phyloP scores from a whole-genome alignment of 2,797 vertebrate species.

The Adrianichthys oophorus region DNA sequence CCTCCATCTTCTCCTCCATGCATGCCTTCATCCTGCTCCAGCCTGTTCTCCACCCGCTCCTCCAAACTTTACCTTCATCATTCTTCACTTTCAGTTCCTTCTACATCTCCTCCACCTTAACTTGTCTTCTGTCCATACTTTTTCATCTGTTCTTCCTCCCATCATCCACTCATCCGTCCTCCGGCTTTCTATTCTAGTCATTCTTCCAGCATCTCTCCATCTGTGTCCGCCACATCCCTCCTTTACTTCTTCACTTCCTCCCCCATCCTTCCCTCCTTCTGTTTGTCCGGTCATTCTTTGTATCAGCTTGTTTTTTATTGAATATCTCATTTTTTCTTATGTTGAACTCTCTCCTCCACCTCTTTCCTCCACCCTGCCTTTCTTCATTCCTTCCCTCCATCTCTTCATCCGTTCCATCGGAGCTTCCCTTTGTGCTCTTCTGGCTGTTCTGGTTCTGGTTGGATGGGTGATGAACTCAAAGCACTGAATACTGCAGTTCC shows the following conservation, averaged over 20 bases:
- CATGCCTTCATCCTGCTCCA: constrained; percentile 7
- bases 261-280: neutral
- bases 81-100: neutral
- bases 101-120: too few species aligned
- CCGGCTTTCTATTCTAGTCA: neutral
- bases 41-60: neutral
- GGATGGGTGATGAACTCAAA: too few species aligned
- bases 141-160: neutral
- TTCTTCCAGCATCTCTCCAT: neutral
- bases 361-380: too few species aligned
- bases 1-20: constrained; percentile 2
- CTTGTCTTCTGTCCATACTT: neutral
- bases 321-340: neutral
- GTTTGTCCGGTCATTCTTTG: too few species aligned
- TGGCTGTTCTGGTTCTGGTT: too few species aligned
- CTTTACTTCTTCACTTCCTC: neutral
- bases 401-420: neutral
- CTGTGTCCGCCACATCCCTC: neutral
- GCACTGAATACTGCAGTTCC: too few species aligned
- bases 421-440: fast-evolving
- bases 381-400: neutral
- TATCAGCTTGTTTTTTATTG: too few species aligned
- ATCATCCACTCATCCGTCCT: neutral
- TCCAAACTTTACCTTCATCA: neutral
- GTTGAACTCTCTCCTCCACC: neutral